phyloP scores from a whole-genome alignment of 2,888 invertebrate genomes.

The Cheilosia impressa region DNA sequence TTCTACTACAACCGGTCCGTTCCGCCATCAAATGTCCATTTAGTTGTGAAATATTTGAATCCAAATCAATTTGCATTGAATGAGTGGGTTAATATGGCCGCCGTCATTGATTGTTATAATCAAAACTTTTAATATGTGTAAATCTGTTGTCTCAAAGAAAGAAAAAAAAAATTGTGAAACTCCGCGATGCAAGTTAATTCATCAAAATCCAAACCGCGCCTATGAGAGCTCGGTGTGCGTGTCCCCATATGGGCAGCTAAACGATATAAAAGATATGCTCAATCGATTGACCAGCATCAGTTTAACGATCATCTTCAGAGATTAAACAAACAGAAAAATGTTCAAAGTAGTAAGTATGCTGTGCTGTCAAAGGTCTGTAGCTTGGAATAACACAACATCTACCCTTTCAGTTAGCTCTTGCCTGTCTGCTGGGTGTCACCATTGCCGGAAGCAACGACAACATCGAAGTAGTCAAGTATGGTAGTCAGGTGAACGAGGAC shows the following conservation, averaged over 20 bases:
- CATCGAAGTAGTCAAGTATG: constrained; percentile 47
- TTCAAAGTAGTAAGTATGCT: constrained; percentile 60
- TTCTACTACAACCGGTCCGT: constrained; percentile 1
- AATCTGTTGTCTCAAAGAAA: constrained; percentile 2
- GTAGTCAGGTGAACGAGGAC: constrained; percentile 79
- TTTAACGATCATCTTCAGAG: constrained; percentile 55
- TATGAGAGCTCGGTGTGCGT: background rate
- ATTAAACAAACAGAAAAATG: constrained; percentile 57
- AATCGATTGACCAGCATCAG: constrained; percentile 51
- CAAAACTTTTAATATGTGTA: constrained; percentile 10
- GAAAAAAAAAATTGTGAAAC: constrained; percentile 19
- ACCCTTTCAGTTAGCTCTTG: constrained; percentile 33
- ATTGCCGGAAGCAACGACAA: background rate
- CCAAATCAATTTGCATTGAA: constrained; percentile 36
- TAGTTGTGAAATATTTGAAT: constrained; percentile 26
- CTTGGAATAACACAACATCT: background rate
- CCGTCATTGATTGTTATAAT: constrained; percentile 1
- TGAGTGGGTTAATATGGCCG: constrained; percentile 9
- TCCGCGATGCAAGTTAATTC: constrained; percentile 16
- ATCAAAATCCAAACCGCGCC: background rate
- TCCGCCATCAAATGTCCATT: background rate
- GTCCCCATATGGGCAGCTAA: background rate
- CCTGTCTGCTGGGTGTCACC: constrained; percentile 22
- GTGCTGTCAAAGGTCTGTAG: background rate
- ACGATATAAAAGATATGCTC: constrained; percentile 63